Percentiles rank a stretch among this genome's conserved stretches.
phyloP scores from a whole-genome alignment of 2,888 invertebrate genomes.

The Monopis laevigella region DNA sequence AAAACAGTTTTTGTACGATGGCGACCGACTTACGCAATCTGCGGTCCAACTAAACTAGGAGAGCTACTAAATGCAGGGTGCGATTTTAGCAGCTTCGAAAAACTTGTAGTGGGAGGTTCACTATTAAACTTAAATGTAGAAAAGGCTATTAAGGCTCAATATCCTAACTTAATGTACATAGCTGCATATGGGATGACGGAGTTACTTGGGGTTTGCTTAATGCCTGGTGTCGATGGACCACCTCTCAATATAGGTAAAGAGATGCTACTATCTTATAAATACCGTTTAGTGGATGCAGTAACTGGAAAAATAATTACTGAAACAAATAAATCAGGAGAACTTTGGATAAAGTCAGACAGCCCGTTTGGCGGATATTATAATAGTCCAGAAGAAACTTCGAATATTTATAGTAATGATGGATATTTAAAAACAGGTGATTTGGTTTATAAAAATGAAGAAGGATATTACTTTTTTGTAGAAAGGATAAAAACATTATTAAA shows the following conservation, averaged over 20 bases:
- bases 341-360: not conserved
- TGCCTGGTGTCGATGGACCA: not conserved
- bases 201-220: not conserved
- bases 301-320: not conserved
- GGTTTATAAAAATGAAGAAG: not conserved
- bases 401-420: not conserved
- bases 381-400: not conserved
- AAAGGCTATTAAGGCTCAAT: not conserved
- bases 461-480: conserved; percentile 8
- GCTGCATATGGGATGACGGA: conserved; percentile 10
- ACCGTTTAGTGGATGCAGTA: not conserved
- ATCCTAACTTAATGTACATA: not conserved
- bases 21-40: not conserved
- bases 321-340: not conserved
- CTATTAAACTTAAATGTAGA: not conserved
- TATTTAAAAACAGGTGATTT: conserved; percentile 4
- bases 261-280: not conserved
- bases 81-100: not conserved
- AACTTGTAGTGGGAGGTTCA: not conserved
- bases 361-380: conserved; percentile 6
- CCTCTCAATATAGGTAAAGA: not conserved
- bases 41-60: not conserved
- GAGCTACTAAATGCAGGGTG: not conserved
- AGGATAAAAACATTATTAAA: conserved; percentile 6
- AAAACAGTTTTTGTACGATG: not conserved